Base-by-base conservation (phyloP, 2,113 vertebrate genomes). In the Hippocampus mohnikei region DNA sequence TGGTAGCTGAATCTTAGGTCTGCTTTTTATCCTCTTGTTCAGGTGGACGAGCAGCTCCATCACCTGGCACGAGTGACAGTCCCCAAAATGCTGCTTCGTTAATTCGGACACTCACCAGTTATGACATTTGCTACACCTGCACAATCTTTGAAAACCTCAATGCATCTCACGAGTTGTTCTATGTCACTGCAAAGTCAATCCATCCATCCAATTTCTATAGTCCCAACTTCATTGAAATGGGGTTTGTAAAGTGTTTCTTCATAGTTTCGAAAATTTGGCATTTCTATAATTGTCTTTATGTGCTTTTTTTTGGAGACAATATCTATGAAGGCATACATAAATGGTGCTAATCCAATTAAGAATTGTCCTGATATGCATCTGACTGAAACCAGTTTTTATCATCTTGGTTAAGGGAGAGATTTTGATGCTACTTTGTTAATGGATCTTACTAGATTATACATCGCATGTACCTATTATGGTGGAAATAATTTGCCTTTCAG, bases 11-110 rank as follows among this genome's bases (percentile, higher is more conserved):
- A 99, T 96, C 91, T 94, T 97, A 29, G 97, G 96, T 33, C 97
- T 90, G 85, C 97, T 99, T 90, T 99, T 99, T 77, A 99, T 98
- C 70, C 97, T 93, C 75, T 99, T 99, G 86, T 99, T 99, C 74
- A 99, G 71, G 75, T 99, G 97, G 76, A 99, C 97, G 80, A 99
- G 88, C 66, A 99, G 81, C 78, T 99, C 97, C 97, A 99, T 99
- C 13, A 99, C 97, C 97, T 99, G 78, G 27, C n/a, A 40, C 40
- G 46, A 2, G 13, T 33, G 52, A 37, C 37, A 59, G 33, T 7
- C 4, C n/a, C 25, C n/a, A 48, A 25, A 44, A 25, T 48, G n/a
- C 3, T 15, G 21, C n/a, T n/a, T 23, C 18, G n/a, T 63, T 53
- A 8, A 55, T 23, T 58, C 55, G 11, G n/a, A 55, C 21, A 11